Conservation (phyloP, 2,888 invertebrate genomes). For the Patella caerulea region DNA sequence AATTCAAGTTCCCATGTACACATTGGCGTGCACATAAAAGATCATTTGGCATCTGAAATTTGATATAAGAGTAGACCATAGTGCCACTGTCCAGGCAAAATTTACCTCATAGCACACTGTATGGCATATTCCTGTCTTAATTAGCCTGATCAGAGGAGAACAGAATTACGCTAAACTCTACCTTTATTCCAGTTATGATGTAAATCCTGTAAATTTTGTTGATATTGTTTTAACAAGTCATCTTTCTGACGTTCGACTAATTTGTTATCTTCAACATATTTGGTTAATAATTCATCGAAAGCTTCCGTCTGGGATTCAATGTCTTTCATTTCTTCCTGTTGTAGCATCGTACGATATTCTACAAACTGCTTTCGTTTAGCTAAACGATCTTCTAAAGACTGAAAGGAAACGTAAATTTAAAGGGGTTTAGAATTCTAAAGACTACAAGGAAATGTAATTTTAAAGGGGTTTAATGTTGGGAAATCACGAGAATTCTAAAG, state of each 20-base stretch:
- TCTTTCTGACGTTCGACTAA: constrained; percentile 58
- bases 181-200: constrained; percentile 48
- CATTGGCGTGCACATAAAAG: too few species aligned
- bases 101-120: too few species aligned
- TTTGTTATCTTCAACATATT: constrained; percentile 53
- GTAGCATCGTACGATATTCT: constrained; percentile 53
- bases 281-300: constrained; percentile 44
- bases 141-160: too few species aligned
- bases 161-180: constrained; percentile 20
- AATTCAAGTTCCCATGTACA: too few species aligned
- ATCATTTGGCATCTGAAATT: too few species aligned
- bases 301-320: constrained; percentile 42
- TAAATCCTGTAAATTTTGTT: constrained; percentile 47
- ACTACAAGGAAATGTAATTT: too few species aligned
- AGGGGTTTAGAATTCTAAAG: too few species aligned
- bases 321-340: constrained; percentile 46
- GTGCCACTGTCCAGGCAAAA: too few species aligned
- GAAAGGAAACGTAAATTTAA: background rate
- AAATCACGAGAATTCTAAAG: too few species aligned
- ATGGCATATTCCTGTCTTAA: too few species aligned
- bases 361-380: constrained; percentile 59
- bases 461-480: too few species aligned
- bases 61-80: too few species aligned
- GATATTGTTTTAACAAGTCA: constrained; percentile 58
- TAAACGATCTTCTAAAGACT: constrained; percentile 64